These are phyloP conservation scores for Parauchenoglanis ngamensis DNA, from an alignment of 2,797 vertebrate genomes.

Conservation along the genomic window DNA sequence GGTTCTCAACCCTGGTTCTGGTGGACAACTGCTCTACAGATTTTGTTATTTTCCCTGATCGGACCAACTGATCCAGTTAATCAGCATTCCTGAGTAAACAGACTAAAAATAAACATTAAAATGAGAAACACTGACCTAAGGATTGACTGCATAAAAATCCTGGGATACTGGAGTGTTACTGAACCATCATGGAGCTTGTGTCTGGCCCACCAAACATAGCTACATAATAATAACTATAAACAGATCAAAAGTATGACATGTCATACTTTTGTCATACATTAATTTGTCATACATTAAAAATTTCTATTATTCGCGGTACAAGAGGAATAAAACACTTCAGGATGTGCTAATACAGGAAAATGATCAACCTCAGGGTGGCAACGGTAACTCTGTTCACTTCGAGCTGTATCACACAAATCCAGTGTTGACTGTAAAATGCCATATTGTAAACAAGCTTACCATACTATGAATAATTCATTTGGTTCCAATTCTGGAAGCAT, in stretches of 20 bases:
- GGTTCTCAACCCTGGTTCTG: background rate
- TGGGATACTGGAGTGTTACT: background rate
- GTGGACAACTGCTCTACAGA: constrained; percentile 16
- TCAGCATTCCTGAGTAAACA: constrained; percentile 5
- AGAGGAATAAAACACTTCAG: too few relatives aligned
- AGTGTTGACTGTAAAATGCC: background rate
- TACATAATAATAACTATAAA: background rate
- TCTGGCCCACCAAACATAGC: background rate
- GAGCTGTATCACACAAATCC: background rate
- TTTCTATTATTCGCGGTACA: background rate
- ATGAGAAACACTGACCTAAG: constrained; percentile 28
- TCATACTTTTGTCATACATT: too few relatives aligned
- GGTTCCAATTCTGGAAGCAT: background rate
- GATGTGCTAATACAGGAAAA: background rate
- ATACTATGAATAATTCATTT: background rate
- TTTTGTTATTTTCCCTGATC: background rate
- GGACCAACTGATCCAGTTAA: background rate
- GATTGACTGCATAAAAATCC: background rate
- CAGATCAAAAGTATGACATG: background rate
- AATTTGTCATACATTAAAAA: background rate
- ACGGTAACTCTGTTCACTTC: background rate
- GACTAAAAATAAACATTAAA: background rate
- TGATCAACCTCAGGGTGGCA: background rate
- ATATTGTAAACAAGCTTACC: background rate
- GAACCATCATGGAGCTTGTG: background rate